Evolutionary conservation across 2,113 vertebrate genomes (phyloP), one percentile per base, ranked within the genome.

Genomic region (Ptyas mucosa): DNA sequence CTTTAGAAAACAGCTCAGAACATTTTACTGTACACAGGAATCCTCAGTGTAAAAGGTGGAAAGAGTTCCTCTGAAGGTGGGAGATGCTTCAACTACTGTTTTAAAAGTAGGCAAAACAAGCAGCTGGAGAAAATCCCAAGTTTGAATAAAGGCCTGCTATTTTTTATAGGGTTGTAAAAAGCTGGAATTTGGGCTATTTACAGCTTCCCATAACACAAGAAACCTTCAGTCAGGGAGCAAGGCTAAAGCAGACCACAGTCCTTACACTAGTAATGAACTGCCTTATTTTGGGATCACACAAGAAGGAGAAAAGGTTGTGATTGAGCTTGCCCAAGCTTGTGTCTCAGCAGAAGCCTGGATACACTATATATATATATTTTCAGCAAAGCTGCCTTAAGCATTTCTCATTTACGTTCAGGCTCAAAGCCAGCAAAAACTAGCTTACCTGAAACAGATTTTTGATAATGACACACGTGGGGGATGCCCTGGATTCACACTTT

Each of bases 391-490:
- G 88, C 53, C 75, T 85, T 69, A n/a, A 85, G 64, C 87, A 85
- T 57, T 92, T 89, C 91, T 57, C 91, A 34, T 92, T 93, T 85
- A 64, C 29, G 55, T 53, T 87, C 81, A 90, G 81, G 92, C 89
- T 57, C 81, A 93, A 14, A 61, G 92, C 92, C 92, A 90, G 24
- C 55, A 29, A 86, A 93, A 57, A 64, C 55, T 54, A 64, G 89
- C 55, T 53, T 93, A 93, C 90, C 86, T 90, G 90, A 93, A 93
- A 87, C 81, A 90, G 89, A 90, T 53, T 93, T 87, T 57, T 34
- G 51, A 81, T 87, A 90, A 93, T 53, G 81, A 89, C 49, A 46
- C 29, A 64, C 61, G 46, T 39, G 88, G 81, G 88, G 92, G 89
- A 64, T 90, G 55, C 81, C 89, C 92, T 93, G 92, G 88, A 61